Evolutionary conservation across 2,113 vertebrate species (phyloP).

Genomic region (Castor canadensis): DNA sequence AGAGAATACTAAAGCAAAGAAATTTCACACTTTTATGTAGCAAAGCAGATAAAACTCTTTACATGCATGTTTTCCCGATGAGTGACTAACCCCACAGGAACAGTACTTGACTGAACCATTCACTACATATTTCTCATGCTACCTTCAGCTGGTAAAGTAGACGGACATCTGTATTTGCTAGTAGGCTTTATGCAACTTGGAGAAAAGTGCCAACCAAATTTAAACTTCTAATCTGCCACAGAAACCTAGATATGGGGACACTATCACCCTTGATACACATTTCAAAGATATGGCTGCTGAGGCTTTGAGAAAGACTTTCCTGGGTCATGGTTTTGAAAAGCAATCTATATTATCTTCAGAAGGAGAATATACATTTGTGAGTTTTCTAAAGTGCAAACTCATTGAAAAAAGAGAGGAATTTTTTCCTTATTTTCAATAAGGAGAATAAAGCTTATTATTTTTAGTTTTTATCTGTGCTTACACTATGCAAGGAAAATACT

Average conservation of each 20-base stretch:
- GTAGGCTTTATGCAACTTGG: neutral
- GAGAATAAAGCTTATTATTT: neutral
- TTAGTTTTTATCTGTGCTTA: neutral
- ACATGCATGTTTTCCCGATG: neutral
- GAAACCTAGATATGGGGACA: neutral
- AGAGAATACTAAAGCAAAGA: neutral
- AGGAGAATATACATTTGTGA: neutral
- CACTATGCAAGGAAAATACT: neutral
- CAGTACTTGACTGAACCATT: neutral
- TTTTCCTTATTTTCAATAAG: neutral
- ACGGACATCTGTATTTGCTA: neutral
- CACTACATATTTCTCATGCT: no score
- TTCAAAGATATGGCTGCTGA: neutral
- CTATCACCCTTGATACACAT: neutral
- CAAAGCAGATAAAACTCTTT: neutral
- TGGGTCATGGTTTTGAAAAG: fast-evolving
- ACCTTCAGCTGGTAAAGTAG: neutral
- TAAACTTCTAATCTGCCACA: neutral
- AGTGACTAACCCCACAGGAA: neutral
- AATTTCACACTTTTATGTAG: neutral
- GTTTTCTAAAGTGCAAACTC: neutral
- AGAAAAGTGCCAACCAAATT: neutral
- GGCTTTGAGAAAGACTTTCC: neutral
- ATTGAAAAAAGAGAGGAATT: neutral
- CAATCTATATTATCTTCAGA: no score